Evolutionary conservation across 2,113 vertebrate genomes (phyloP), one percentile per base, ranked within the genome.

Genomic region (Hoplias malabaricus): DNA sequence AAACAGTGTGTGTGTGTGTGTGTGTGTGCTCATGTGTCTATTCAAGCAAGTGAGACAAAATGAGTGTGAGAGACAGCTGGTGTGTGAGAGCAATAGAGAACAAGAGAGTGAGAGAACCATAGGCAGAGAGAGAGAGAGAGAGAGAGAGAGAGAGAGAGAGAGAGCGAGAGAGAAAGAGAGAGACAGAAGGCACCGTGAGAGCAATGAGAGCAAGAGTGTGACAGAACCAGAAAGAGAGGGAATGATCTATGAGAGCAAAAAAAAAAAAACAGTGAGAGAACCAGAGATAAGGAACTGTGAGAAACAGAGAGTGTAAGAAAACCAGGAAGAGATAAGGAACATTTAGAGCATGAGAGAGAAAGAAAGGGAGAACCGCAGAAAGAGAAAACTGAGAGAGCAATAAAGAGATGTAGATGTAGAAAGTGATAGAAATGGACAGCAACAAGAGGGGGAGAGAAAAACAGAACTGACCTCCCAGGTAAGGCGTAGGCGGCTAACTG

Each of bases 401-500:
- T 0, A 66, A 8, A 43, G 6, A 31, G 14, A 34, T 38, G 14
- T 53, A 38, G 40, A n/a, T n/a, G n/a, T n/a, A n/a, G n/a, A n/a
- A n/a, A n/a, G n/a, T n/a, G n/a, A n/a, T n/a, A n/a, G n/a, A n/a
- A n/a, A n/a, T n/a, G 0, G 97, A 96, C 80, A 98, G 92, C 85
- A 98, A 48, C 34, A 69, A 23, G 57, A 29, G 42, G 67, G 42
- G 25, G 34, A 34, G 21, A 5, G 4, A 23, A 48, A 66, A 21
- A 31, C 38, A 65, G 27, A 56, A 40, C 81, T 88, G 50, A 96
- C 95, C 96, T 99, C 97, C 97, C 97, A 99, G 88, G 96, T 96
- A 91, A 98, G 95, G 59, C 96, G 87, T 43, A 98, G 92, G 68
- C 96, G 92, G 88, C 94, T 96, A 84, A 98, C 86, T 0, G 96